Conservation (phyloP, 2,797 vertebrate genomes). For the Lemur catta region DNA sequence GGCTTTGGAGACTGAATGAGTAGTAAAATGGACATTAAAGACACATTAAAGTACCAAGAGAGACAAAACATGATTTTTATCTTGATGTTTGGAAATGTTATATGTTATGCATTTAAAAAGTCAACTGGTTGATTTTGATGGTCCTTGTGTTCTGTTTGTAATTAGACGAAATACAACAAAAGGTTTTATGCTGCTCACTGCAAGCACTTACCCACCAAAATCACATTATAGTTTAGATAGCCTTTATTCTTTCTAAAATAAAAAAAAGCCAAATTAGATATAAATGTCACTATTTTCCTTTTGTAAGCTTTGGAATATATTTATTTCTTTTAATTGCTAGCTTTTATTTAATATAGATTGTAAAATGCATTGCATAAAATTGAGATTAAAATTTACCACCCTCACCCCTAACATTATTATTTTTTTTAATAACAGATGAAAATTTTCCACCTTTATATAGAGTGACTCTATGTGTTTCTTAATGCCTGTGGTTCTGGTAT, state of each 20-base stretch:
- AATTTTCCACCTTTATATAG: not conserved
- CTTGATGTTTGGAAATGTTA: not conserved
- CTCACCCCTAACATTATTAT: not conserved
- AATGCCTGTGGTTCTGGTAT: not conserved
- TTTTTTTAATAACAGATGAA: not conserved
- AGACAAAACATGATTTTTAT: not conserved
- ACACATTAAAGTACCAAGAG: not conserved
- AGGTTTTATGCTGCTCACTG: not conserved
- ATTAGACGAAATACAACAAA: not conserved
- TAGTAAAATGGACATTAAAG: not conserved
- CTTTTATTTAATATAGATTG: not conserved
- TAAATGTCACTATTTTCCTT: not conserved
- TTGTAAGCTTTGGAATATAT: not conserved
- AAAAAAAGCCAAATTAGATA: not conserved
- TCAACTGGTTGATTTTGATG: not conserved
- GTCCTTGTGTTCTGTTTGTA: constrained; percentile 1
- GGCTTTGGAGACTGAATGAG: not conserved
- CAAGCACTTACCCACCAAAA: not conserved
- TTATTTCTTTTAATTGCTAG: not conserved
- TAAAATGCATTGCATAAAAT: not conserved
- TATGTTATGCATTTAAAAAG: not conserved
- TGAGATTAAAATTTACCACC: not conserved
- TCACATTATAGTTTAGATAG: not conserved
- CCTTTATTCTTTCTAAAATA: not conserved
- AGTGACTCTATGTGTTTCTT: not conserved